These are phyloP conservation scores for Drosophila micromelanica DNA, from an alignment of 1,140 invertebrate genomes.

Conservation along the genomic window DNA sequence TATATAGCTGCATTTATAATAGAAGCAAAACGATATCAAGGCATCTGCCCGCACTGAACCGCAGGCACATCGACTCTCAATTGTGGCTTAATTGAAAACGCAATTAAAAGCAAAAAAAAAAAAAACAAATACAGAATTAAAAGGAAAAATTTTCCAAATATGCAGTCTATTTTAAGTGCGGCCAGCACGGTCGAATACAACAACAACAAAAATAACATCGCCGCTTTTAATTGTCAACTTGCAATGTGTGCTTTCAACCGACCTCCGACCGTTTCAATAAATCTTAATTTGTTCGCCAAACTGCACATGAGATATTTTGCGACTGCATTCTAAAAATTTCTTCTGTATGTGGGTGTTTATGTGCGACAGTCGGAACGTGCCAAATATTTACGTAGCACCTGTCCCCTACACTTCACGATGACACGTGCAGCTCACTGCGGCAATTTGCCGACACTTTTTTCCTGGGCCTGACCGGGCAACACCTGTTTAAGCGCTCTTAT, in stretches of 20 bases:
- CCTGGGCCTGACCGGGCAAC: not conserved
- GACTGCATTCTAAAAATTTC: conserved; percentile 41
- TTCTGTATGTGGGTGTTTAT: conserved; percentile 15
- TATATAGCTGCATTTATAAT: too few relatives aligned
- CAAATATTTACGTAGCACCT: conserved; percentile 50
- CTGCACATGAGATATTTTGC: conserved; percentile 73
- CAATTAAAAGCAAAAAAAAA: conserved; percentile 52
- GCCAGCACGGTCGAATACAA: not conserved
- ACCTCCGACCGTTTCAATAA: conserved; percentile 55
- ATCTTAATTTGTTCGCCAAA: conserved; percentile 81
- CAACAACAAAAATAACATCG: not conserved
- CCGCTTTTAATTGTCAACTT: conserved; percentile 45
- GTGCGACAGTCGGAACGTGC: conserved; percentile 37
- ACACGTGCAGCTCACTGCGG: not conserved
- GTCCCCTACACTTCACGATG: not conserved
- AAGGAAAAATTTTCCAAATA: conserved; percentile 34
- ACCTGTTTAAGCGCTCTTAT: conserved; percentile 12
- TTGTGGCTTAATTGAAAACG: conserved; percentile 70
- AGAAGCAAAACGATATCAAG: too few relatives aligned
- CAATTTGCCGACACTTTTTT: conserved; percentile 16
- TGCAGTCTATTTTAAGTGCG: conserved; percentile 51
- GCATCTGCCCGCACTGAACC: not conserved
- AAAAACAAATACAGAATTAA: conserved; percentile 47
- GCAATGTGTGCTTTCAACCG: conserved; percentile 18
- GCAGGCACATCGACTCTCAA: conserved; percentile 21